These are phyloP conservation scores for Drosophila micromelanica DNA, from an alignment of 1,140 invertebrate species.

Conservation along the genomic window DNA sequence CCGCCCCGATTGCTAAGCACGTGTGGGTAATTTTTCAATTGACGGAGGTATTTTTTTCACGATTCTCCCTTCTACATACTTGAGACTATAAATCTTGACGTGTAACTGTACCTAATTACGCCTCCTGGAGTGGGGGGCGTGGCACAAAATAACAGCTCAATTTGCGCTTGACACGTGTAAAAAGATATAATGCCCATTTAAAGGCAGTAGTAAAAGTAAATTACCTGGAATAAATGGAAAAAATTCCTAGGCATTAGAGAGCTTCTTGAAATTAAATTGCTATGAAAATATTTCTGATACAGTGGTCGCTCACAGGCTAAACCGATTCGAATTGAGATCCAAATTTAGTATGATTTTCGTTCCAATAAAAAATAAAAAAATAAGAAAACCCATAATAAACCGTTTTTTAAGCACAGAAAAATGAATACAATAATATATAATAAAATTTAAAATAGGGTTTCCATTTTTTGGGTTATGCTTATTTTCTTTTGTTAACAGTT, in stretches of 20 bases:
- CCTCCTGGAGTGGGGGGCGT: background rate
- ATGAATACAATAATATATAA: too few species aligned
- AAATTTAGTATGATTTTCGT: too few species aligned
- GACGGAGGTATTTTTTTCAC: constrained; percentile 29
- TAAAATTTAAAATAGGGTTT: too few species aligned
- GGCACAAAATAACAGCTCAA: constrained; percentile 8
- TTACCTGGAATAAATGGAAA: background rate
- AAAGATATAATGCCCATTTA: constrained; percentile 1
- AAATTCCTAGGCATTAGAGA: background rate
- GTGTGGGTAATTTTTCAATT: constrained; percentile 49
- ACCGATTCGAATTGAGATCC: background rate
- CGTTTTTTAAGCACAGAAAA: too few species aligned
- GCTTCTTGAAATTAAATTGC: background rate
- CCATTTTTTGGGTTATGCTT: too few species aligned
- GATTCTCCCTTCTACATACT: background rate
- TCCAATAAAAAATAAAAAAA: too few species aligned
- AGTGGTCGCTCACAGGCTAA: too few species aligned
- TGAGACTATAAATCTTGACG: constrained; percentile 31
- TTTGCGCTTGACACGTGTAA: constrained; percentile 33
- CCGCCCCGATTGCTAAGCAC: constrained; percentile 1
- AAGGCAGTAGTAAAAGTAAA: constrained; percentile 3
- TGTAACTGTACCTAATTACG: constrained; percentile 36
- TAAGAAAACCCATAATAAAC: too few species aligned
- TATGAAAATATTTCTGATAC: background rate
- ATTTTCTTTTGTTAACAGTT: too few species aligned